Evolutionary conservation across 53 echinoderm and acorn worm species (phyloP).

Genomic region (Actinopyga echinites): DNA sequence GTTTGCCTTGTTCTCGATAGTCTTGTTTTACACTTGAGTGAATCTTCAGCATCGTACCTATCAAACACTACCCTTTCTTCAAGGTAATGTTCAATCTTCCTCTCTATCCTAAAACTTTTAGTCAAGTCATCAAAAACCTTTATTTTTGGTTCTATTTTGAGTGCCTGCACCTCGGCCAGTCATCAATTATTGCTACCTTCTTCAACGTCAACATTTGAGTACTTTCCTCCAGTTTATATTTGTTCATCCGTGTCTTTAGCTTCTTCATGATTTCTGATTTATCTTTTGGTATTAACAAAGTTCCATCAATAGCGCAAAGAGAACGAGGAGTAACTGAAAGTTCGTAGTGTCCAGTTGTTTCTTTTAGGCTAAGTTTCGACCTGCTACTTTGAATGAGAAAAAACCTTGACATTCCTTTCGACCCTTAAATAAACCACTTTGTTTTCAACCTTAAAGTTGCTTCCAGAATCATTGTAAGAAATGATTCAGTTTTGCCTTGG

Average conservation of each 20-base stretch:
- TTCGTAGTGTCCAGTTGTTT: constrained; percentile 17
- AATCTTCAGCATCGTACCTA: background rate
- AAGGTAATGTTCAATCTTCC: background rate
- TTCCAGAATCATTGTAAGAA: background rate
- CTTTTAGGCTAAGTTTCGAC: background rate
- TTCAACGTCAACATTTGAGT: background rate
- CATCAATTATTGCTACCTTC: constrained; percentile 7
- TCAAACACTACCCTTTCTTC: constrained; percentile 1
- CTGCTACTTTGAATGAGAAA: background rate
- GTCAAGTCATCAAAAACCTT: constrained; percentile 14
- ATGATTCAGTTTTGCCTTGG: constrained; percentile 39
- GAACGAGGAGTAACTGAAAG: constrained; percentile 16
- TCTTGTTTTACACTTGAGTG: too few relatives aligned
- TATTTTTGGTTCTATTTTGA: constrained; percentile 3
- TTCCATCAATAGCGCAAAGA: constrained; percentile 1
- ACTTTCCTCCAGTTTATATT: background rate
- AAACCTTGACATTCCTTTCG: constrained; percentile 35
- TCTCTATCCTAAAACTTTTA: background rate
- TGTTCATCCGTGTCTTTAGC: background rate
- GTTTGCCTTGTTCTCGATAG: background rate
- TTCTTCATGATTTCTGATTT: constrained; percentile 1
- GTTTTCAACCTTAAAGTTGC: background rate
- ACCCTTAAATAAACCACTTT: constrained; percentile 47
- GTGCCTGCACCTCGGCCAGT: constrained; percentile 1
- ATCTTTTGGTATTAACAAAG: background rate